Conservation (phyloP, 2,797 vertebrate genomes). For the Silurus aristotelis region DNA sequence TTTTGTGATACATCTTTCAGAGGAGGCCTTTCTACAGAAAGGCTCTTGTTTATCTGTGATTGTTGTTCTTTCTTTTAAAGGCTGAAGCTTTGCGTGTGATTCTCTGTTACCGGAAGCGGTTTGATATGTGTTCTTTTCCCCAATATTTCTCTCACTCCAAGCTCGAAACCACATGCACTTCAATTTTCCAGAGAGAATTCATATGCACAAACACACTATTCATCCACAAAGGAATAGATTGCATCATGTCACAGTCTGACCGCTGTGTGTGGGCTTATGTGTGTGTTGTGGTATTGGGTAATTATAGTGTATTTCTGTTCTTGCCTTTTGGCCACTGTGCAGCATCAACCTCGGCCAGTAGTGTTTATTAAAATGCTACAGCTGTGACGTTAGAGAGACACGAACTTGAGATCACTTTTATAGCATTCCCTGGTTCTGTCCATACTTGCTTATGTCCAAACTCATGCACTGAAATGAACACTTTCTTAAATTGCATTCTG, state of each 20-base stretch:
- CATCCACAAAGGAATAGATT: slow-evolving; percentile 42
- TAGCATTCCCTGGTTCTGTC: slow-evolving; percentile 21
- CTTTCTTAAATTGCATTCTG: background rate
- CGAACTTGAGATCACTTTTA: background rate
- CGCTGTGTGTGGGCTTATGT: slow-evolving; percentile 39
- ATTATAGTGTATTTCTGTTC: slow-evolving; percentile 51
- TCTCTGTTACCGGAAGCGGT: slow-evolving; percentile 53
- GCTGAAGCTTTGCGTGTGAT: slow-evolving; percentile 55
- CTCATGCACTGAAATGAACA: slow-evolving; percentile 7
- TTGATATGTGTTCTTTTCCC: slow-evolving; percentile 37
- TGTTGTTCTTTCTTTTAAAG: slow-evolving; percentile 51
- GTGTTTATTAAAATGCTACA: slow-evolving; percentile 35
- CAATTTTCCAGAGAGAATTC: slow-evolving; percentile 36
- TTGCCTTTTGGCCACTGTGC: slow-evolving; percentile 37
- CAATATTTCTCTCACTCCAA: slow-evolving; percentile 26
- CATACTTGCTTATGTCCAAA: background rate
- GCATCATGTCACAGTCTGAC: slow-evolving; percentile 40
- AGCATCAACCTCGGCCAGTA: slow-evolving; percentile 31
- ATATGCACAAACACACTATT: slow-evolving; percentile 33
- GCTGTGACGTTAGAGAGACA: slow-evolving; percentile 33
- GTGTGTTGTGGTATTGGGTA: slow-evolving; percentile 51
- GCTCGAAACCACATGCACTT: slow-evolving; percentile 12
- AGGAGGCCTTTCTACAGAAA: slow-evolving; percentile 48
- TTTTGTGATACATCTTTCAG: slow-evolving; percentile 54
- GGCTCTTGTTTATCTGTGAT: slow-evolving; percentile 52